Percentiles rank a stretch among this genome's conserved stretches.
phyloP scores from a whole-genome alignment of 2,113 vertebrate genomes.

The Colossoma macropomum region DNA sequence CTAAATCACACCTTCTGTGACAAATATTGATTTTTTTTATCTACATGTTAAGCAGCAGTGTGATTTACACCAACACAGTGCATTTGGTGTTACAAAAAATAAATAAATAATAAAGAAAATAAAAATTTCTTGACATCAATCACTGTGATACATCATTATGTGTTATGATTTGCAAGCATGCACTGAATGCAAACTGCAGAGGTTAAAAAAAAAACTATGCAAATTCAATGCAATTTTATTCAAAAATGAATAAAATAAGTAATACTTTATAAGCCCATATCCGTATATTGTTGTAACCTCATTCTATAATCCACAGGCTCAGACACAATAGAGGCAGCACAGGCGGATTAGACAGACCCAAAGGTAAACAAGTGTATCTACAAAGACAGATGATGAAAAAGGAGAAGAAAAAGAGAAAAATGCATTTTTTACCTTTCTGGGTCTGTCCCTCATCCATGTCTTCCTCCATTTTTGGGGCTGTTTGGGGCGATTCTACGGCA shows the following conservation, averaged over 20 bases:
- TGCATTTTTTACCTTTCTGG: conserved; percentile 89
- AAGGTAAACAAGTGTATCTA: conserved; percentile 52
- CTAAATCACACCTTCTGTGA: neutral
- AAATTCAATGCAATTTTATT: no score
- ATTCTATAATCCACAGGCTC: conserved; percentile 41
- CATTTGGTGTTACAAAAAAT: neutral
- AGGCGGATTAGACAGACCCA: conserved; percentile 33
- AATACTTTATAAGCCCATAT: neutral
- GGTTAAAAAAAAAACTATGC: neutral
- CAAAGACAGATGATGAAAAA: conserved; percentile 41
- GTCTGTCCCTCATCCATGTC: conserved; percentile 98
- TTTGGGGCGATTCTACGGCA: conserved; percentile 73
- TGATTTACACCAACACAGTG: neutral
- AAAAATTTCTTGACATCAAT: neutral
- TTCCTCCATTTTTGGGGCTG: conserved; percentile 91
- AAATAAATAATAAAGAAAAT: neutral
- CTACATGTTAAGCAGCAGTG: neutral
- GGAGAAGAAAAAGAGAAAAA: conserved; percentile 5
- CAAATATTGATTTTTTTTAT: neutral
- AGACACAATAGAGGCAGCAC: conserved; percentile 35
- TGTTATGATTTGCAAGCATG: no score
- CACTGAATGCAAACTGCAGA: neutral
- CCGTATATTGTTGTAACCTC: neutral
- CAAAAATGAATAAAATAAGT: no score
- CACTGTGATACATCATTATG: neutral